A percentile compares a stretch with the other conserved stretches of the same genome.
Evolutionary conservation across 2,797 vertebrate species (phyloP).

Genomic region (Rhinogobio ventralis): DNA sequence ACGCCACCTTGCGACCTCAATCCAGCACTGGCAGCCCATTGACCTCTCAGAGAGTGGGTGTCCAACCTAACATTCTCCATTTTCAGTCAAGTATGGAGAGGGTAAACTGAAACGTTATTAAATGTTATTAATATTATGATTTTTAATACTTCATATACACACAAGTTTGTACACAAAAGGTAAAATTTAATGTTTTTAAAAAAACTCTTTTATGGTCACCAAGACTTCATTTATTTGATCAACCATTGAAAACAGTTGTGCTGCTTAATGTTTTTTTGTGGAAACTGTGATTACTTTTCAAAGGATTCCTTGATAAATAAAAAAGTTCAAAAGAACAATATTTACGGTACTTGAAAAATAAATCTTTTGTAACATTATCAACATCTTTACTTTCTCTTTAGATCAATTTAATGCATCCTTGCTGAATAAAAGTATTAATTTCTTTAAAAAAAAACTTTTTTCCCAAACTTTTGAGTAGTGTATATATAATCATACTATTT

Average conservation of each 20-base stretch:
- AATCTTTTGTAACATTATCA: background rate
- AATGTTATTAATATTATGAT: background rate
- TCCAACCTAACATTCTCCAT: background rate
- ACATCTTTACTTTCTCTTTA: background rate
- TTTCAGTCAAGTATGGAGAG: background rate
- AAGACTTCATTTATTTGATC: background rate
- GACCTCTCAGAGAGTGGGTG: background rate
- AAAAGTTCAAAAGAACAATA: background rate
- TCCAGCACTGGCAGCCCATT: background rate
- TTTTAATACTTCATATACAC: background rate
- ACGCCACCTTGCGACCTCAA: constrained; percentile 35
- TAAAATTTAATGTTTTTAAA: background rate
- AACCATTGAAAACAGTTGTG: background rate
- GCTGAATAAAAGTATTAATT: background rate
- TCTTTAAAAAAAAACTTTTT: no score
- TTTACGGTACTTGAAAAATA: background rate
- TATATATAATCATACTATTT: background rate
- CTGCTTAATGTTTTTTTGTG: background rate
- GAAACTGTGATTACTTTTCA: background rate
- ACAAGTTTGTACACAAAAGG: no score
- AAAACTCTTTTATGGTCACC: background rate
- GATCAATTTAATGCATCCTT: background rate
- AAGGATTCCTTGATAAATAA: background rate
- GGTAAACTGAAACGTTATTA: background rate
- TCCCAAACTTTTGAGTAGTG: background rate